Evolutionary conservation across 2,888 invertebrate species (phyloP).

Genomic region (Drosophila kanekoi): DNA sequence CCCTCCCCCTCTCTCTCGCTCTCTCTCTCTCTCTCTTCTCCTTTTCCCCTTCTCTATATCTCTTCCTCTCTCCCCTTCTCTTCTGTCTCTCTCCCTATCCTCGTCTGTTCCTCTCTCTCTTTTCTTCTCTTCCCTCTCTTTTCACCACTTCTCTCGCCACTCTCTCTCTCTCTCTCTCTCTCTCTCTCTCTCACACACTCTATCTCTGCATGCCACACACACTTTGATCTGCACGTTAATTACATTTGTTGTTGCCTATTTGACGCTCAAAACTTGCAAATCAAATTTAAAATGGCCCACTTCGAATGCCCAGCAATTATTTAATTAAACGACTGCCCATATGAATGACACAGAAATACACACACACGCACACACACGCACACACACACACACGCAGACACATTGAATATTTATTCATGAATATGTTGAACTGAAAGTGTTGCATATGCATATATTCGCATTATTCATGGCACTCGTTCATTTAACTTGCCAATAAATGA

Average conservation of each 20-base stretch:
- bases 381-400: not conserved
- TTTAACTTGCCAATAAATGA: constrained; percentile 31
- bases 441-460: constrained; percentile 18
- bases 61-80: too few species aligned
- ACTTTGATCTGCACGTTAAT: constrained; percentile 17
- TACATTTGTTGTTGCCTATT: constrained; percentile 14
- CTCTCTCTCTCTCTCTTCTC: too few species aligned
- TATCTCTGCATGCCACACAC: too few species aligned
- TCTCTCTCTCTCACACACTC: not conserved
- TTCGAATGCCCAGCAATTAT: constrained; percentile 22
- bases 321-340: constrained; percentile 45
- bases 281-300: constrained; percentile 17
- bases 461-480: constrained; percentile 34
- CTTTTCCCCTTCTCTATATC: too few species aligned
- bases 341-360: constrained; percentile 20
- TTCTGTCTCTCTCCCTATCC: too few species aligned
- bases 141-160: too few species aligned
- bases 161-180: too few species aligned
- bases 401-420: constrained; percentile 31
- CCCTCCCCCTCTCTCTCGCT: too few species aligned
- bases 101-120: too few species aligned
- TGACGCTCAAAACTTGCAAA: constrained; percentile 11
- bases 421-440: constrained; percentile 26
- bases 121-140: too few species aligned
- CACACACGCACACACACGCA: not conserved